phyloP scores from a whole-genome alignment of 1,140 invertebrate genomes.

The Archivesica marissinica region DNA sequence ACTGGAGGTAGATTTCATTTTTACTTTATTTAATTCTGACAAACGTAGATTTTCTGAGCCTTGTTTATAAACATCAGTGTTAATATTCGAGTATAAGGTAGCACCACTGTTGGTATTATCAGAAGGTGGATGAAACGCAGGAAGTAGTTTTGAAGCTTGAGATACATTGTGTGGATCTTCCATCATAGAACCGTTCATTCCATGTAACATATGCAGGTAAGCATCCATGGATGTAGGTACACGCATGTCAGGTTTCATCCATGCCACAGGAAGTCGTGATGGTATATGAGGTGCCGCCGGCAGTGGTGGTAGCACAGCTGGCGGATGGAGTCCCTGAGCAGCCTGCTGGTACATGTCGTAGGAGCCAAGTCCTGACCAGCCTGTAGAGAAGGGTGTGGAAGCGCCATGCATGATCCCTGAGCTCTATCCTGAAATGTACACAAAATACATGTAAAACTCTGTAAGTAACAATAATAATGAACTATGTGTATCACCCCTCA shows the following conservation, averaged over 20 bases:
- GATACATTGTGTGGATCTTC: neutral
- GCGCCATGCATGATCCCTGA: conserved; percentile 61
- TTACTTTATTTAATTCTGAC: neutral
- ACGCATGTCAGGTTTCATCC: neutral
- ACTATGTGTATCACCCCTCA: too few relatives aligned
- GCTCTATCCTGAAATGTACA: conserved; percentile 45
- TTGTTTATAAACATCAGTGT: neutral
- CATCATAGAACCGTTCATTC: neutral
- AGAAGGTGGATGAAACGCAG: neutral
- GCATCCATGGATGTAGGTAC: neutral
- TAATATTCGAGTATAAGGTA: neutral
- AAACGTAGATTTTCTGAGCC: neutral
- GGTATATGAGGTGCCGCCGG: conserved; percentile 4
- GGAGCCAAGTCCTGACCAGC: conserved; percentile 18
- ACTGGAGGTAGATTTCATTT: neutral
- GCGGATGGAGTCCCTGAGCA: neutral
- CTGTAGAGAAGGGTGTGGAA: conserved; percentile 22
- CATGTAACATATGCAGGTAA: conserved; percentile 36
- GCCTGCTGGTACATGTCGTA: conserved; percentile 35
- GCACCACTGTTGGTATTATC: neutral
- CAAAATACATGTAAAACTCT: too few relatives aligned
- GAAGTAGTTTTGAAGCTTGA: neutral
- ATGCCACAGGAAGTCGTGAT: neutral
- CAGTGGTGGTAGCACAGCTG: neutral
- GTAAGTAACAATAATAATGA: too few relatives aligned